These are phyloP conservation scores for Pocillopora grandis DNA, from an alignment of 92 coral and sea anemone species.

Conservation along the genomic window DNA sequence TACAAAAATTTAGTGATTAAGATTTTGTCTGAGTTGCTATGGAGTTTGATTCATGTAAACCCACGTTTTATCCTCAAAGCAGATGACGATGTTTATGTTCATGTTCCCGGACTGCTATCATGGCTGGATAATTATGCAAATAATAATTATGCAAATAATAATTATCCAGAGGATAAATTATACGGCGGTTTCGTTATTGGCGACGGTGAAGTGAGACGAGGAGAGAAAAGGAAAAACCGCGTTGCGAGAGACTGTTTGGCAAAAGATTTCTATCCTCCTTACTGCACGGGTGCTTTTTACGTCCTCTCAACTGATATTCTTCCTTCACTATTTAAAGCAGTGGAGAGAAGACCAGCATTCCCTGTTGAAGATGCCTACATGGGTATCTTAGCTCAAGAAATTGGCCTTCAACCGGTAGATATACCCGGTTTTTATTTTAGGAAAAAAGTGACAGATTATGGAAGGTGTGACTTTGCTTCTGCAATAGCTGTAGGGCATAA, in stretches of 20 bases:
- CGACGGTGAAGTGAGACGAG: background rate
- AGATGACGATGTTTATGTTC: conserved; percentile 32
- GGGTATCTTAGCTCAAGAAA: conserved; percentile 10
- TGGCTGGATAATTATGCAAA: conserved; percentile 15
- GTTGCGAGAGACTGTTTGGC: conserved; percentile 9
- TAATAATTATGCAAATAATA: too few species aligned
- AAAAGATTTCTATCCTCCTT: background rate
- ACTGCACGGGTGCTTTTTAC: conserved; percentile 19
- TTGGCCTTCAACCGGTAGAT: background rate
- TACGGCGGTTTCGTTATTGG: conserved; percentile 17
- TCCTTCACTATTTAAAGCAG: background rate
- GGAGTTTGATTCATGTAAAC: conserved; percentile 13
- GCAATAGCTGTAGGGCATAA: conserved; percentile 30
- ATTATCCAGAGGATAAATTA: background rate
- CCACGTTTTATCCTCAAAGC: conserved; percentile 16
- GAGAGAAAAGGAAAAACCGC: background rate
- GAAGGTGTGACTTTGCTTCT: conserved; percentile 9
- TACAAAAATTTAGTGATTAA: conserved; percentile 28
- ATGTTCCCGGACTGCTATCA: background rate
- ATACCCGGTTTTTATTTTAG: conserved; percentile 16
- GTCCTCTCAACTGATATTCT: conserved; percentile 5
- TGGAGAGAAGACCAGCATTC: background rate
- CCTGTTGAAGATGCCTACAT: conserved; percentile 20
- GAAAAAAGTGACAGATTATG: background rate
- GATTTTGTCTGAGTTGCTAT: conserved; percentile 3